Conservation (phyloP, 2,888 invertebrate genomes). For the Aphidius colemani region DNA sequence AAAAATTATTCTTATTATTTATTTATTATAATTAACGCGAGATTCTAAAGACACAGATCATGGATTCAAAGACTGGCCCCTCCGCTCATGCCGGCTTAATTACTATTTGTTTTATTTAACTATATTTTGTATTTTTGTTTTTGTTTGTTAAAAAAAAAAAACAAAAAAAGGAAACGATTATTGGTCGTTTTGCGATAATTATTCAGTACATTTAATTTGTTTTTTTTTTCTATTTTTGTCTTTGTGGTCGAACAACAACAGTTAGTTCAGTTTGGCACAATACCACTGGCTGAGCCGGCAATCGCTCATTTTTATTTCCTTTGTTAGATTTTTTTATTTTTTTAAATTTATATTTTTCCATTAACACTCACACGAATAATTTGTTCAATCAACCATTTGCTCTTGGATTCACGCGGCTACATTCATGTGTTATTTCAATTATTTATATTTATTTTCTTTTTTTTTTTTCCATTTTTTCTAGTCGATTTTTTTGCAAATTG, state of each 20-base stretch:
- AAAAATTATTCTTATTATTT: conserved; percentile 28
- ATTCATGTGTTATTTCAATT: background rate
- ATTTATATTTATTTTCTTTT: conserved; percentile 31
- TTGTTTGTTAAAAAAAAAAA: conserved; percentile 13
- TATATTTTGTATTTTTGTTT: conserved; percentile 8
- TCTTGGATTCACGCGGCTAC: conserved; percentile 1
- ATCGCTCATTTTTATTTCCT: conserved; percentile 50
- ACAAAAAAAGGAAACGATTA: background rate
- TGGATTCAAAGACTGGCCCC: conserved; percentile 59
- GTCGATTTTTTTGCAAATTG: conserved; percentile 17
- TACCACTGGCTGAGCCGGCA: conserved; percentile 53
- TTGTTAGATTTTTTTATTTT: conserved; percentile 33
- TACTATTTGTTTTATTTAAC: conserved; percentile 3
- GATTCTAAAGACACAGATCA: conserved; percentile 58
- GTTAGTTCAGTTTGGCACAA: conserved; percentile 59
- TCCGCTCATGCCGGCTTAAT: conserved; percentile 57
- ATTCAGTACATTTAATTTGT: conserved; percentile 9
- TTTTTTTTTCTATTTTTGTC: conserved; percentile 25
- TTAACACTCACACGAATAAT: conserved; percentile 22
- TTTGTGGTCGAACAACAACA: conserved; percentile 35
- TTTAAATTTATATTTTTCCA: conserved; percentile 25
- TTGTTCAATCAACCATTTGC: conserved; percentile 14
- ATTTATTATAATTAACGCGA: conserved; percentile 39
- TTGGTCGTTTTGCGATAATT: conserved; percentile 18
- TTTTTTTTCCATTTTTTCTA: conserved; percentile 30